Evolutionary conservation across 1,140 invertebrate genomes (phyloP), one percentile per base, ranked within the genome.

Genomic region (Drosophila oshimai): DNA sequence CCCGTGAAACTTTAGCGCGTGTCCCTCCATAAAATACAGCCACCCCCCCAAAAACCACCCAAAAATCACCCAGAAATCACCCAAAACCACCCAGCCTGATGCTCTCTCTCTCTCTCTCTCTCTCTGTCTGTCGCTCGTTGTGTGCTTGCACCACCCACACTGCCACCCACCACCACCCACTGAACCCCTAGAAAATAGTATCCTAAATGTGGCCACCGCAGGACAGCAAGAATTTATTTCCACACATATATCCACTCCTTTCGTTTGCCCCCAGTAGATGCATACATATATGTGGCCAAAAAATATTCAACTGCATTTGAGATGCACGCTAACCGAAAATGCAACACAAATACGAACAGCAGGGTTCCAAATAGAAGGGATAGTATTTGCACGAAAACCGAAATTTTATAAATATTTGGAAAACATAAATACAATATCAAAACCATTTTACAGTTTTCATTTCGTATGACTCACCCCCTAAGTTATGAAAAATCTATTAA

Each of bases 91-190:
- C 62, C 64, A 28, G 51, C 39, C 68, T 34, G 44, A 37, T 12
- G 45, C 62, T 79, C 46, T 53, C 34, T 55, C 54, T 42, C 28
- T 26, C 50, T 36, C 42, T 67, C 45, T 57, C 22, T 33, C 22
- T 26, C 47, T 55, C 24, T 26, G 29, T 33, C 42, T 47, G 34
- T 58, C 37, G 58, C 77, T 80, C 46, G 50, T 33, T 77, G 54
- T 81, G 73, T 81, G 78, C 73, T 77, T 81, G 49, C 51, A 51
- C 74, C 33, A 33, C 36, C 41, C 41, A 39, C 6, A n/a, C 26
- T n/a, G 15, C 33, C 26, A 20, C 15, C 26, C 15, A 20, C 33
- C 26, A 20, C 42, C 15, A 4, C 31, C 9, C 15, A 22, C 50
- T n/a, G n/a, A 24, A 18, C 6, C 20, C 15, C 41, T 31, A 17